These are phyloP conservation scores for Bacillus rossius DNA, from an alignment of 1,140 invertebrate species.

Conservation along the genomic window DNA sequence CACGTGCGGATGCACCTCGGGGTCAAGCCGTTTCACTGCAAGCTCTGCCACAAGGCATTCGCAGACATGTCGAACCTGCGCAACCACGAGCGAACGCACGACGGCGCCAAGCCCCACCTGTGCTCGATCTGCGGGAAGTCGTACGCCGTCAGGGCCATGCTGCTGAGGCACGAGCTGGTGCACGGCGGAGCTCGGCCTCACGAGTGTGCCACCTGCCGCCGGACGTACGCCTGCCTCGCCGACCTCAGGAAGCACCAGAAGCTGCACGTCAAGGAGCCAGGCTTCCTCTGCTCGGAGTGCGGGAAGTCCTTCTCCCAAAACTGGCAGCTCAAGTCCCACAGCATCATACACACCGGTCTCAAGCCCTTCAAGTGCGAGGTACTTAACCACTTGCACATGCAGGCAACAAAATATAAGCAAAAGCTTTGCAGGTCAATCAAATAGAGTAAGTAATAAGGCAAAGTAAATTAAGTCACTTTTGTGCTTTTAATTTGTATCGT, in stretches of 20 bases:
- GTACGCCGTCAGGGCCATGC: not conserved
- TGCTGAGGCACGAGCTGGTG: not conserved
- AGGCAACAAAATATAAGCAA: too few relatives aligned
- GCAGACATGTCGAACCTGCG: conserved; percentile 26
- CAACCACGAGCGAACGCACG: conserved; percentile 30
- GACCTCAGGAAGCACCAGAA: not conserved
- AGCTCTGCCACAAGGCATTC: conserved; percentile 24
- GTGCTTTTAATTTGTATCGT: too few relatives aligned
- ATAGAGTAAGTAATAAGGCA: too few relatives aligned
- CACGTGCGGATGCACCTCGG: conserved; percentile 40
- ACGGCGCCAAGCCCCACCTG: conserved; percentile 46
- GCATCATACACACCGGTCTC: not conserved
- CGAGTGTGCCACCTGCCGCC: not conserved
- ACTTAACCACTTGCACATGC: too few relatives aligned
- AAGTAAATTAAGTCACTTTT: too few relatives aligned
- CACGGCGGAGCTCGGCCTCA: not conserved
- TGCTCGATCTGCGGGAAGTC: conserved; percentile 1
- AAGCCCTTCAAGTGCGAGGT: not conserved
- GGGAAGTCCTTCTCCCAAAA: conserved; percentile 4
- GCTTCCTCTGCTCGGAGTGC: not conserved
- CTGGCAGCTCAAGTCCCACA: conserved; percentile 1
- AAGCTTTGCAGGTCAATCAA: too few relatives aligned
- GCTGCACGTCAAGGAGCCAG: not conserved
- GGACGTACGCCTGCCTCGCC: not conserved
- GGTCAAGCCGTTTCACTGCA: conserved; percentile 41